Percentiles rank a stretch among this genome's conserved stretches.
Evolutionary conservation across 1,140 invertebrate genomes (phyloP).

Genomic region (Penaeus indicus): DNA sequence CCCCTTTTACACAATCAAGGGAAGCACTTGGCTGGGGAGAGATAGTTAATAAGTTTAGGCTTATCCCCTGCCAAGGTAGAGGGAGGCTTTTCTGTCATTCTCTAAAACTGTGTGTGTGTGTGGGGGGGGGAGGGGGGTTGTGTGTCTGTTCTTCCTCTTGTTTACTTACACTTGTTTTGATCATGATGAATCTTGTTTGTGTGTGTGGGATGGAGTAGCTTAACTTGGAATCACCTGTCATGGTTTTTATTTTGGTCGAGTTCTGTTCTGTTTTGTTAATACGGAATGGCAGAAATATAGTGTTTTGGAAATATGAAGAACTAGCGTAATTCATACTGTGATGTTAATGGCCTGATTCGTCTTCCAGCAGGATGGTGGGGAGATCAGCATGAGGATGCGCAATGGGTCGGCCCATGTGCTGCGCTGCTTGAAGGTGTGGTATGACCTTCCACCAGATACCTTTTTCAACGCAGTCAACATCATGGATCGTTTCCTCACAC

Average conservation of each 20-base stretch:
- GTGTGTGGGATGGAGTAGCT: too few relatives aligned
- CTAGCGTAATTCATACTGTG: constrained; percentile 20
- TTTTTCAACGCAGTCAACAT: constrained; percentile 82
- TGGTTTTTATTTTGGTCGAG: too few relatives aligned
- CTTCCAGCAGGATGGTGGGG: constrained; percentile 72
- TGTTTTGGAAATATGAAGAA: not conserved
- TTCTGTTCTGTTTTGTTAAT: too few relatives aligned
- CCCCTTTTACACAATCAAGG: not conserved
- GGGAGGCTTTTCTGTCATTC: not conserved
- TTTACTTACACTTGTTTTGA: too few relatives aligned
- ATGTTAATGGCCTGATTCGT: constrained; percentile 41
- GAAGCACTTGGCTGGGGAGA: constrained; percentile 27
- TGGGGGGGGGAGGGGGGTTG: too few relatives aligned
- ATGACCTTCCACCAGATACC: constrained; percentile 82
- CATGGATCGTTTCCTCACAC: constrained; percentile 82
- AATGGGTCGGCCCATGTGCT: constrained; percentile 84
- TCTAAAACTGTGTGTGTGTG: constrained; percentile 2
- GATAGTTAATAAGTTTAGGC: not conserved
- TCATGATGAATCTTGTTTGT: too few relatives aligned
- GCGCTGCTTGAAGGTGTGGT: constrained; percentile 86
- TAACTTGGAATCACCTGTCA: too few relatives aligned
- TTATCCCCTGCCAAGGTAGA: not conserved
- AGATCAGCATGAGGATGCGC: constrained; percentile 80
- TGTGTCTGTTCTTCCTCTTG: not conserved
- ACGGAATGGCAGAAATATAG: too few relatives aligned